Evolutionary conservation across 2,113 vertebrate species (phyloP).

Genomic region (Aegotheles bennettii): DNA sequence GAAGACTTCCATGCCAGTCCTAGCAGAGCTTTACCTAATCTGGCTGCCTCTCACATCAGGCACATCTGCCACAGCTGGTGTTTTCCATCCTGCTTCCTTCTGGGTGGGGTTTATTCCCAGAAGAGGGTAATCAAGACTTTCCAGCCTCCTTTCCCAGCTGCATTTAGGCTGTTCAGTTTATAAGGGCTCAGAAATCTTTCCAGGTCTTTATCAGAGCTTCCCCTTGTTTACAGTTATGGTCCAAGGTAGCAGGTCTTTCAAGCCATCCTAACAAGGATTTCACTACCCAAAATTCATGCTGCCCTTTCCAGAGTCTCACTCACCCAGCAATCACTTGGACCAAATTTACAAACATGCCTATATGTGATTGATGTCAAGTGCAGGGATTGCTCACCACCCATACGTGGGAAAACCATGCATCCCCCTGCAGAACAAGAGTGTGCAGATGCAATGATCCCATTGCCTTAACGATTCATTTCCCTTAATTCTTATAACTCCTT

Average conservation of each 20-base stretch:
- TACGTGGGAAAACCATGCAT: fast-evolving
- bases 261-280: not conserved
- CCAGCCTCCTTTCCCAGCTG: constrained; percentile 16
- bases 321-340: not conserved
- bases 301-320: not conserved
- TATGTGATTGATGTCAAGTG: not conserved
- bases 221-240: not conserved
- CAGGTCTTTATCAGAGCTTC: not conserved
- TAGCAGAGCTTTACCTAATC: constrained; percentile 29
- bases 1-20: not conserved
- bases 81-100: constrained; percentile 33
- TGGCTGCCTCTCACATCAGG: not conserved
- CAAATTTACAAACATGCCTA: not conserved
- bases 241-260: not conserved
- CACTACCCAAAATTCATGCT: not conserved
- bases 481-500: not conserved
- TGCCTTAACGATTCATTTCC: not conserved
- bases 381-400: fast-evolving
- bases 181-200: not conserved
- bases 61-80: constrained; percentile 44
- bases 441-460: not conserved
- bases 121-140: constrained; percentile 28
- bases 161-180: not conserved
- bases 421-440: not conserved
- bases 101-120: constrained; percentile 49